Evolutionary conservation across 2,113 vertebrate genomes (phyloP).

Genomic region (Mionectes macconnelli): DNA sequence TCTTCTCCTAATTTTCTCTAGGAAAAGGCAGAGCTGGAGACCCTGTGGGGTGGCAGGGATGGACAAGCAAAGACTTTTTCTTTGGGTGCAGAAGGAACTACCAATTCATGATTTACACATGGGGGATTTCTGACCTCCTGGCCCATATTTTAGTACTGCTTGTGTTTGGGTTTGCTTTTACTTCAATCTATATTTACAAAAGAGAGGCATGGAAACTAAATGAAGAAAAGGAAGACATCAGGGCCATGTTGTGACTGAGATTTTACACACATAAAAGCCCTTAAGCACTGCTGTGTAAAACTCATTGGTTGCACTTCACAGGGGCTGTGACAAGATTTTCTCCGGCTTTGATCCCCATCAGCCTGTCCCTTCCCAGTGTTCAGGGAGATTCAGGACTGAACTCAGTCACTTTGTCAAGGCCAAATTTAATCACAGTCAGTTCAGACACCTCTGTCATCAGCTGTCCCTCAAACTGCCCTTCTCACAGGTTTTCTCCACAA

Average conservation of each 20-base stretch:
- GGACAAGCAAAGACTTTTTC: not conserved
- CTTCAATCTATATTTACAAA: not conserved
- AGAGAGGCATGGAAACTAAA: not conserved
- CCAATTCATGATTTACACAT: accelerated
- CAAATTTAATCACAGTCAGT: not conserved
- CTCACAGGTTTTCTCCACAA: not conserved
- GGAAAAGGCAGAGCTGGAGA: not conserved
- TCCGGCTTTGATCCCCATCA: not conserved
- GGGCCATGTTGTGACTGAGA: not conserved
- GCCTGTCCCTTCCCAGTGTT: not conserved
- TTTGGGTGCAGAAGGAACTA: not conserved
- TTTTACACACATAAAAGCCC: slow-evolving; percentile 19
- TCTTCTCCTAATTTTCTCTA: accelerated
- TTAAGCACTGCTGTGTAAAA: not conserved
- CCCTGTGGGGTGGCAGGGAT: not conserved
- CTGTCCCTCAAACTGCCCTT: not conserved
- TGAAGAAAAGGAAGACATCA: slow-evolving; percentile 17
- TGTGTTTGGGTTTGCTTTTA: not conserved
- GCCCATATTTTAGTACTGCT: not conserved
- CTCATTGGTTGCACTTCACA: slow-evolving; percentile 43
- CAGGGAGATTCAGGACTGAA: not conserved
- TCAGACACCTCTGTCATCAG: not conserved
- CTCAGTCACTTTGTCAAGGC: not conserved
- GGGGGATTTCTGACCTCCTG: not conserved
- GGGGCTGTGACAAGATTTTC: not conserved